Conservation (phyloP, 2,797 vertebrate genomes). For the Crocodylus rhombifer region DNA sequence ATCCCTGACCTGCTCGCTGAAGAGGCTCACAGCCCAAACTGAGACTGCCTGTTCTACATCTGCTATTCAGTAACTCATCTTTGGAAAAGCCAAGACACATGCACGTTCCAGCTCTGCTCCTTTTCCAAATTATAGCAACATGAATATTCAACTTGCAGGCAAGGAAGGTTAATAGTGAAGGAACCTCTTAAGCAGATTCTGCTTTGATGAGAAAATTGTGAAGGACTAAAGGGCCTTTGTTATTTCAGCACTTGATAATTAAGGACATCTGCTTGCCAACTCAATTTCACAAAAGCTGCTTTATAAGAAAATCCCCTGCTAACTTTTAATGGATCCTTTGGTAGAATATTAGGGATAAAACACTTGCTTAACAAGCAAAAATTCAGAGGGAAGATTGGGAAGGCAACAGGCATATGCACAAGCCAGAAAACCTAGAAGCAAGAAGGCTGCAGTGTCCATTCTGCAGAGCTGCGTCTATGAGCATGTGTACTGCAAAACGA, state of each 20-base stretch:
- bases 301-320: neutral
- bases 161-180: accelerated
- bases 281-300: neutral
- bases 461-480: neutral
- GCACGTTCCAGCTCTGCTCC: neutral
- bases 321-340: neutral
- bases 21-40: neutral
- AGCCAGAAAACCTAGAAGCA: neutral
- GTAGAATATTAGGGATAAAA: neutral
- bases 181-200: neutral
- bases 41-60: accelerated
- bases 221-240: neutral
- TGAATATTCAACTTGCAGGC: neutral
- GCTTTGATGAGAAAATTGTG: neutral
- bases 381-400: neutral
- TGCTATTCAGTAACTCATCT: neutral
- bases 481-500: accelerated
- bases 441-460: neutral
- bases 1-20: accelerated
- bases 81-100: neutral
- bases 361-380: neutral
- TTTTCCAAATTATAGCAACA: neutral
- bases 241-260: neutral
- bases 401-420: neutral
- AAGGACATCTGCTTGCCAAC: neutral